These are phyloP conservation scores for Turritopsis rubra DNA, from an alignment of 30 jellyfish, hydroid and myxozoan species.

Conservation along the genomic window DNA sequence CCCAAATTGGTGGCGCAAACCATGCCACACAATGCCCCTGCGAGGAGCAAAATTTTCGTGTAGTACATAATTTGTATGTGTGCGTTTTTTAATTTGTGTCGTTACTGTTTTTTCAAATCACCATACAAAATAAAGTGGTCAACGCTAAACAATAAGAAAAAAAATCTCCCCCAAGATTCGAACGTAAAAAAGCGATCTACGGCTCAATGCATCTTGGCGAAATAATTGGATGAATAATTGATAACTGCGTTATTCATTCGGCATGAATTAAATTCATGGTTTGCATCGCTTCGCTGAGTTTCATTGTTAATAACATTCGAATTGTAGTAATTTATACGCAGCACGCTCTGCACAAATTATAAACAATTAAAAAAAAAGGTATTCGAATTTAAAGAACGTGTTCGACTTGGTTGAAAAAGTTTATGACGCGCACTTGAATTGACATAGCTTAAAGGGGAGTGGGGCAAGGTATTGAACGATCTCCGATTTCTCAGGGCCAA, in stretches of 20 bases:
- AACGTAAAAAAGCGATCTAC: conserved; percentile 17
- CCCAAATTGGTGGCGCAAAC: conserved; percentile 54
- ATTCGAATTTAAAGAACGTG: background rate
- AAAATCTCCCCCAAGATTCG: background rate
- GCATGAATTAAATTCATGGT: conserved; percentile 36
- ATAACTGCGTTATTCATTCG: conserved; percentile 22
- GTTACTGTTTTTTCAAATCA: background rate
- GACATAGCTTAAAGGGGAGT: background rate
- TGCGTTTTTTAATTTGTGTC: background rate
- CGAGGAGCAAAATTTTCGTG: conserved; percentile 51
- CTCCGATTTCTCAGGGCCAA: too few species aligned
- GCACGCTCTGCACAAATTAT: conserved; percentile 20
- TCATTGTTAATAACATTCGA: conserved; percentile 10
- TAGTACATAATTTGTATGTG: conserved; percentile 44
- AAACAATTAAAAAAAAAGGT: background rate
- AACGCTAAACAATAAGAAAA: background rate
- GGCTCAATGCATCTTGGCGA: conserved; percentile 36
- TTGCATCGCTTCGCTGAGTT: conserved; percentile 33
- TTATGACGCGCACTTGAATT: background rate
- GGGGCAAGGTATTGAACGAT: background rate
- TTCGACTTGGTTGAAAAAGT: background rate
- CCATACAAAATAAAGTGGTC: background rate
- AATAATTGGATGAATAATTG: conserved; percentile 15
- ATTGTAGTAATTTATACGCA: conserved; percentile 11
- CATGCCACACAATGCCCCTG: conserved; percentile 50